phyloP scores from a whole-genome alignment of 2,113 vertebrate species.

The Philantomba maxwellii region DNA sequence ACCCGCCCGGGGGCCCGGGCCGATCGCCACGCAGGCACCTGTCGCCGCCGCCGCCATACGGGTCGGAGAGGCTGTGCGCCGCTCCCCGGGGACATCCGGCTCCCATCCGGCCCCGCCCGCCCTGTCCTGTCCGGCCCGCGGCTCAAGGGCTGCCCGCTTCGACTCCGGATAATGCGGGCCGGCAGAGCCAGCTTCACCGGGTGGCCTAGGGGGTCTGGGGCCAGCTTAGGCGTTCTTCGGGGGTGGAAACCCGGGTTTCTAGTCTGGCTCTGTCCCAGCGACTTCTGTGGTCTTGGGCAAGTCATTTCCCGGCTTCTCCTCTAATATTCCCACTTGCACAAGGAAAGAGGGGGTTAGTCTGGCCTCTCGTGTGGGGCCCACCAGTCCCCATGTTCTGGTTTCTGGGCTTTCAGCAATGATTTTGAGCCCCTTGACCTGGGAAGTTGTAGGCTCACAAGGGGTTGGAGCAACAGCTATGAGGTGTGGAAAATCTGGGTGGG shows the following conservation, averaged over 20 bases:
- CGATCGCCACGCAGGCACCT: not conserved
- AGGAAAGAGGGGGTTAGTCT: not conserved
- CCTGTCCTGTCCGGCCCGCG: not conserved
- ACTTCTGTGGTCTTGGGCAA: constrained; percentile 44
- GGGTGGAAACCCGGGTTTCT: constrained; percentile 13
- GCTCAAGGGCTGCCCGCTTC: not conserved
- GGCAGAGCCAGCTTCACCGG: not conserved
- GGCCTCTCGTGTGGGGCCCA: not conserved
- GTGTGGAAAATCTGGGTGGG: not conserved
- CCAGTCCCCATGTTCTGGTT: not conserved
- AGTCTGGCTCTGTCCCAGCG: not conserved
- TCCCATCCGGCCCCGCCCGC: constrained; percentile 32
- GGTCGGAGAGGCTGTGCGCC: not conserved
- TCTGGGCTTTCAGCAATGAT: not conserved
- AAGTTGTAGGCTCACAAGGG: not conserved
- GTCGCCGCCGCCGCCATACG: not conserved
- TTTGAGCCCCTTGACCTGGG: not conserved
- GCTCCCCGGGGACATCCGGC: constrained; percentile 29
- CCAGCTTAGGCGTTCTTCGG: not conserved
- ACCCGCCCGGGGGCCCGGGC: not conserved
- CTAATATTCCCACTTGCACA: not conserved
- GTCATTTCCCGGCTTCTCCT: constrained; percentile 11
- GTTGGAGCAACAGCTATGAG: not conserved
- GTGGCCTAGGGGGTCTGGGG: not conserved
- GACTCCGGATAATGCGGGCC: not conserved